phyloP scores from a whole-genome alignment of 2,888 invertebrate genomes.

The Alcis repandata region DNA sequence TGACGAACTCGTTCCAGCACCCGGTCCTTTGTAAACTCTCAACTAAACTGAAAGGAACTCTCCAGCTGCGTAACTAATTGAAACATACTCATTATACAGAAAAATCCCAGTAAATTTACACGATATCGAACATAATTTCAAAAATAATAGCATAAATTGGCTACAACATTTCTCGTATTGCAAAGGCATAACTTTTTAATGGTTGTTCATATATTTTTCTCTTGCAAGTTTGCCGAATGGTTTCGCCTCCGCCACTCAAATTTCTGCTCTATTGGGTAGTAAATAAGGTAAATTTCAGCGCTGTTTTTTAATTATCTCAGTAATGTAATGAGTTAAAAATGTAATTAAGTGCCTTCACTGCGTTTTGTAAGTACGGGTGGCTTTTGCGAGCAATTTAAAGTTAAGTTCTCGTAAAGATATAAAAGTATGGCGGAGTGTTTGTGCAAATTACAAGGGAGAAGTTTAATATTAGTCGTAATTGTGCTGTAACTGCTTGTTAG shows the following conservation, averaged over 20 bases:
- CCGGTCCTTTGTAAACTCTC: no score
- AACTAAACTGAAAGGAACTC: background rate
- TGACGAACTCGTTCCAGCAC: no score
- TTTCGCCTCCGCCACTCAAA: conserved; percentile 1
- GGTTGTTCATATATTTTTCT: conserved; percentile 50
- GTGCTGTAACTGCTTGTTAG: no score
- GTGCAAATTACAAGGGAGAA: background rate
- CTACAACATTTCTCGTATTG: conserved; percentile 49
- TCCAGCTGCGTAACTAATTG: background rate
- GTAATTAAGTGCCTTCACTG: conserved; percentile 41
- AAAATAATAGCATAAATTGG: conserved; percentile 37
- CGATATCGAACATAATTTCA: background rate
- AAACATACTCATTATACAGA: background rate
- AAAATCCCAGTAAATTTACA: background rate
- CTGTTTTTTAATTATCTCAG: conserved; percentile 1
- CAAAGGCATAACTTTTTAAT: conserved; percentile 55
- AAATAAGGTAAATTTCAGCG: conserved; percentile 13
- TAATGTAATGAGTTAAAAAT: conserved; percentile 37
- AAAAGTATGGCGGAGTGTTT: background rate
- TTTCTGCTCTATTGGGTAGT: background rate
- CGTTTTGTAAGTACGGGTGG: conserved; percentile 34
- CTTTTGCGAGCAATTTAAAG: conserved; percentile 33
- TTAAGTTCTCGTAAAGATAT: conserved; percentile 26
- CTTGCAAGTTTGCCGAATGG: conserved; percentile 32
- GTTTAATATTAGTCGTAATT: background rate